Base-by-base conservation (phyloP, 2,113 vertebrate species). In the Pangasianodon hypophthalmus region DNA sequence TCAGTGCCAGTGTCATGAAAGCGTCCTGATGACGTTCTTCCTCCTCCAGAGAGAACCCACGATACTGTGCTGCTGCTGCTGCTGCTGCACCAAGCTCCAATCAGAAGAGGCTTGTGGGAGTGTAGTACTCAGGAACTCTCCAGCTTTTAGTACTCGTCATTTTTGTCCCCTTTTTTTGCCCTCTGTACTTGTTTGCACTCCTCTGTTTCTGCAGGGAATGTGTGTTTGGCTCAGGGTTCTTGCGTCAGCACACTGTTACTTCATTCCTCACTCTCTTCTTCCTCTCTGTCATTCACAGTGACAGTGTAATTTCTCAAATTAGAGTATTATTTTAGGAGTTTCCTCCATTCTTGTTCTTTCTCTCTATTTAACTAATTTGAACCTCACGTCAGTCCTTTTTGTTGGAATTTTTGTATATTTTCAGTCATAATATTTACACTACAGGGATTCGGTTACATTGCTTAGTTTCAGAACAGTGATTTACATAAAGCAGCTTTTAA, bases 1-100 rank as follows among this genome's bases (percentile, higher is more conserved):
- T 41, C 82, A 73, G 48, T 37, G 71, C 87, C 81, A 86, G 89
- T 46, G 90, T 94, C 93, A 94, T 93, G 94, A 94, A 95, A 94
- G 93, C 87, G 4, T 32, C 37, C n/a, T 1, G n/a, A 86, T 86
- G 87, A 89, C 60, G 85, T 84, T 67, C 73, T 41, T 41, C 48
- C 44, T 58, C 52, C 64, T 84, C 89, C 83, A 50, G 37, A 81
- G 71, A 71, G 37, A 88, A 52, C 24, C 16, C 52, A 48, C 32
- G 1, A 24, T 46, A 44, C 77, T 69, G 24, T 79, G 37, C 26
- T 64, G 46, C 37, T 58, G 29, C 88, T 79, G 37, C 26, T 64
- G 46, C 37, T 58, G 29, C 88, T 37, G 88, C 88, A 86, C 44
- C n/a, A 92, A 37, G 67, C 86, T 84, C 24, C 52, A 7, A 2